A percentile compares a stretch with the other conserved stretches of the same genome.
Evolutionary conservation across 1,140 invertebrate genomes (phyloP).

Genomic region (Sycobia sp.): DNA sequence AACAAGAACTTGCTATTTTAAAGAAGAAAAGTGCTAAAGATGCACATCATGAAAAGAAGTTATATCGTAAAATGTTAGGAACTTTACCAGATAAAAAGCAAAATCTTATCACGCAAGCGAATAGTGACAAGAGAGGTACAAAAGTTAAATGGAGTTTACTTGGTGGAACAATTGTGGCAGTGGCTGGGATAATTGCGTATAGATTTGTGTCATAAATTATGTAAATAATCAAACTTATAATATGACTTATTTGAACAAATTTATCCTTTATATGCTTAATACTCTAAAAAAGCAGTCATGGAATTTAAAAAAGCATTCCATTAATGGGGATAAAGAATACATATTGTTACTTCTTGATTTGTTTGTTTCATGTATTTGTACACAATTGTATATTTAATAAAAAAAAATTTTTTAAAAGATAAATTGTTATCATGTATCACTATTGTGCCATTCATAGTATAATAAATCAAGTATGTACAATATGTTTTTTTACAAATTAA

Average conservation of each 20-base stretch:
- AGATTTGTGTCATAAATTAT: constrained; percentile 49
- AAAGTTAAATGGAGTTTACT: constrained; percentile 52
- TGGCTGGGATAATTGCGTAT: constrained; percentile 51
- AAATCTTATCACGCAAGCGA: constrained; percentile 31
- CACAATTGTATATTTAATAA: constrained; percentile 37
- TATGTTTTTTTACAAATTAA: constrained; percentile 31
- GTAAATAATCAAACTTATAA: constrained; percentile 39
- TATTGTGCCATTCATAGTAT: constrained; percentile 21
- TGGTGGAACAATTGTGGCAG: constrained; percentile 51
- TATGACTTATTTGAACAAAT: constrained; percentile 38
- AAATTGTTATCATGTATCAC: constrained; percentile 21
- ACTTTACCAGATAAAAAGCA: constrained; percentile 38
- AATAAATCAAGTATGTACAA: constrained; percentile 33
- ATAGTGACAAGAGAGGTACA: constrained; percentile 33
- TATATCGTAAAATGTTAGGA: constrained; percentile 73
- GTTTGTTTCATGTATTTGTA: constrained; percentile 34
- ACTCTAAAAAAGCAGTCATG: not conserved
- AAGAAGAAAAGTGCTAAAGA: constrained; percentile 65
- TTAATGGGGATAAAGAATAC: constrained; percentile 25
- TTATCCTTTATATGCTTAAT: constrained; percentile 9
- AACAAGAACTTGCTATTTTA: constrained; percentile 66
- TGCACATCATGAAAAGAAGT: constrained; percentile 64
- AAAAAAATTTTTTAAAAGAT: constrained; percentile 29
- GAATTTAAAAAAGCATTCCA: constrained; percentile 30
- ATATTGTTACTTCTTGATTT: constrained; percentile 35